Conservation (phyloP, 2,888 invertebrate species). For the Limnephilus marmoratus region DNA sequence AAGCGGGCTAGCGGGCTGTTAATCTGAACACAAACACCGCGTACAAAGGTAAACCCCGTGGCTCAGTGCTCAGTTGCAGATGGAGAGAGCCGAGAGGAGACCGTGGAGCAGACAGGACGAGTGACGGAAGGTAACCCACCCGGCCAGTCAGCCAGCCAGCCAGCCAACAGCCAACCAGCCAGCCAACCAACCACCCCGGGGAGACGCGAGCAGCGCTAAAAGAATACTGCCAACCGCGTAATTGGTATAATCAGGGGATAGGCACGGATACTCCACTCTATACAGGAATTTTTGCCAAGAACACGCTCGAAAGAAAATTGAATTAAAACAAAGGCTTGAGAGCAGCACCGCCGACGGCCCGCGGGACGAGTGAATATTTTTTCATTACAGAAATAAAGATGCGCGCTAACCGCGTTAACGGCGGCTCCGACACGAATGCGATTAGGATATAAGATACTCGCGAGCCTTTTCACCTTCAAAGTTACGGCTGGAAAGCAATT, state of each 20-base stretch:
- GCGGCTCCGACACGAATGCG: slow-evolving; percentile 32
- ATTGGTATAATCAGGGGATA: slow-evolving; percentile 66
- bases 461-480: slow-evolving; percentile 36
- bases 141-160: background rate
- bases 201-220: slow-evolving; percentile 22
- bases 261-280: slow-evolving; percentile 57
- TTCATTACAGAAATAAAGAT: slow-evolving; percentile 53
- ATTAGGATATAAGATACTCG: slow-evolving; percentile 44
- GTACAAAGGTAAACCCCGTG: background rate
- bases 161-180: background rate
- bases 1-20: slow-evolving; percentile 48
- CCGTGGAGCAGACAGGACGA: background rate
- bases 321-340: slow-evolving; percentile 66
- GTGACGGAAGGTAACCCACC: slow-evolving; percentile 3
- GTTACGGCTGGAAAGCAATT: slow-evolving; percentile 26
- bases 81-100: slow-evolving; percentile 2
- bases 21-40: slow-evolving; percentile 42
- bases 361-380: slow-evolving; percentile 53
- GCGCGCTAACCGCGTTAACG: slow-evolving; percentile 46
- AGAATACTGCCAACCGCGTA: slow-evolving; percentile 50
- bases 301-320: slow-evolving; percentile 64
- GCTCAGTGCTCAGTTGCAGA: slow-evolving; percentile 2
- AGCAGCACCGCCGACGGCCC: slow-evolving; percentile 48
- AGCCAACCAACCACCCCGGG: background rate
- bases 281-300: slow-evolving; percentile 62